Evolutionary conservation across 2,113 vertebrate species (phyloP), one percentile per base, ranked within the genome.

Genomic region (Chionodraco myersi): DNA sequence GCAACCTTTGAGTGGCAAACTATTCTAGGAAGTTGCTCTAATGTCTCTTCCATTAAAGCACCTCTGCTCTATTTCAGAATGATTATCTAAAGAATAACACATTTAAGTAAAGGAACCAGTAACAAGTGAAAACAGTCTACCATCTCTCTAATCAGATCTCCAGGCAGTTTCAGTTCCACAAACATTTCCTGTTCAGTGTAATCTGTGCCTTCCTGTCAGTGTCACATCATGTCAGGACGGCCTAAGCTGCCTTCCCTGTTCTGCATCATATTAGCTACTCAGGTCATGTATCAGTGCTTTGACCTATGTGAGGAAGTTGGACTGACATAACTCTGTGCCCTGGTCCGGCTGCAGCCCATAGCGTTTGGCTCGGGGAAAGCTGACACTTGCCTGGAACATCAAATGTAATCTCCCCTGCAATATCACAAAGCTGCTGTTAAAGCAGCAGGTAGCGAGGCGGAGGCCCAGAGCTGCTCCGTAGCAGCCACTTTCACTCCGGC

Each of bases 391-490:
- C 80, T 44, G 45, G 63, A 68, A 82, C 75, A 77, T 83, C 69
- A 41, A 84, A 54, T 68, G 62, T 84, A 84, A 89, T 84, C 81
- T 67, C 4, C n/a, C 64, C 49, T 72, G 53, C 59, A 77, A 83
- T 80, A 74, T 86, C 72, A 86, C 82, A 85, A 75, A 80, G 73
- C 83, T 71, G 77, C 71, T 65, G 79, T 81, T 73, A 79, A 52
- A 62, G 74, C 84, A 74, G 82, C 77, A 62, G 85, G 76, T 80
- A 77, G 61, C 6, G 9, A 12, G 69, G 62, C 21, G 63, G 72
- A 64, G 61, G 54, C 75, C 16, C 23, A 7, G 23, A 23, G 61
- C 66, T 10, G 59, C 62, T 66, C 71, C 16, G 64, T 23, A 48
- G 58, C 63, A 60, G 74, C 80, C 47, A 23, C 78, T 87, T 64